These are phyloP conservation scores for Micronycteris hirsuta DNA, from an alignment of 2,113 vertebrate genomes.

Conservation along the genomic window DNA sequence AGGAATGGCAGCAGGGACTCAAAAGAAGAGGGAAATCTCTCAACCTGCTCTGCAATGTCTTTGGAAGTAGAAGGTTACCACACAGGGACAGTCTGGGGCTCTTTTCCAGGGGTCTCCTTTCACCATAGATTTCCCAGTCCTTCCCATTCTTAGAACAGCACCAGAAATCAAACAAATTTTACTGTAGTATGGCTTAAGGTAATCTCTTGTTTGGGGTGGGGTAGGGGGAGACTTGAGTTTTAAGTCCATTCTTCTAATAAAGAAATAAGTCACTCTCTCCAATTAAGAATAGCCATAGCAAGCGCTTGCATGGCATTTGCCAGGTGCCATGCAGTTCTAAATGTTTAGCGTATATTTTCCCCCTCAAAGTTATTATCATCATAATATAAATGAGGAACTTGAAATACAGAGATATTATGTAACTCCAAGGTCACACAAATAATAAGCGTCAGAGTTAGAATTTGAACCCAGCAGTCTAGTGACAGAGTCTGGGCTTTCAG, in stretches of 20 bases:
- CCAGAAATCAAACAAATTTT: background rate
- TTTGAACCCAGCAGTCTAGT: background rate
- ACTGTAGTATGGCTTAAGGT: background rate
- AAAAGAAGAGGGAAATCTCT: background rate
- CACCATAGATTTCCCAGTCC: background rate
- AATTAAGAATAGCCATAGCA: background rate
- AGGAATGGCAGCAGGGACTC: background rate
- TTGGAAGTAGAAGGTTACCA: background rate
- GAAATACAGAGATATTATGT: background rate
- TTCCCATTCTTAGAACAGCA: background rate
- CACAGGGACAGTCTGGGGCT: background rate
- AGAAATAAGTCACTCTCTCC: background rate
- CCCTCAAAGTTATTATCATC: background rate
- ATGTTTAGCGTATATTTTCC: background rate
- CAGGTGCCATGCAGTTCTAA: background rate
- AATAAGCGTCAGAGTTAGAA: background rate
- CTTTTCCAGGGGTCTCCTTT: background rate
- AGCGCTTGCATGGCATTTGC: background rate
- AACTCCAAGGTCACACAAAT: background rate
- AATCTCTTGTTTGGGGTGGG: background rate
- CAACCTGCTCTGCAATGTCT: background rate
- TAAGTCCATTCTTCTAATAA: background rate
- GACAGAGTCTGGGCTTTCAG: background rate
- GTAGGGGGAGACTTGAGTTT: background rate
- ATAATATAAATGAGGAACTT: background rate